Evolutionary conservation across 2,113 vertebrate genomes (phyloP).

Genomic region (Perccottus glenii): DNA sequence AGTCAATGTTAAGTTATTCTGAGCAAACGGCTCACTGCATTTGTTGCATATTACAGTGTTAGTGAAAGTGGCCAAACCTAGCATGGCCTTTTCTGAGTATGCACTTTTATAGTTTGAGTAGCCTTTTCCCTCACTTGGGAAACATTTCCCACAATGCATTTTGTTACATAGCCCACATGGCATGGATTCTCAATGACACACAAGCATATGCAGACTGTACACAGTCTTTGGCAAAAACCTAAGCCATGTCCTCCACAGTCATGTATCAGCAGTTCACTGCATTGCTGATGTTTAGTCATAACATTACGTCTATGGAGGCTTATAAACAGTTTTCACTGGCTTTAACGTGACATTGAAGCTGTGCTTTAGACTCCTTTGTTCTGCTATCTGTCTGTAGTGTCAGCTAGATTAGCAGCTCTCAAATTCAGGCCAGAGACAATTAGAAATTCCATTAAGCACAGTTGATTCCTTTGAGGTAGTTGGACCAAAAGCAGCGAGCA

Average conservation of each 20-base stretch:
- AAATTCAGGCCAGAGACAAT: slow-evolving; percentile 78
- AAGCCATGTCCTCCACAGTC: slow-evolving; percentile 55
- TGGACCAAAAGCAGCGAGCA: slow-evolving; percentile 73
- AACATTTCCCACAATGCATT: slow-evolving; percentile 4
- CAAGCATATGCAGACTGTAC: slow-evolving; percentile 6
- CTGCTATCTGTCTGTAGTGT: slow-evolving; percentile 12
- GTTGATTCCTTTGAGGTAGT: slow-evolving; percentile 69
- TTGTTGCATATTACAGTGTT: neutral
- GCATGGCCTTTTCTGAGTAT: neutral
- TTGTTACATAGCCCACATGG: neutral
- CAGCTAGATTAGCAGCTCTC: slow-evolving; percentile 34
- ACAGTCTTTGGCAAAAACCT: slow-evolving; percentile 52
- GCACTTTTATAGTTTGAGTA: neutral
- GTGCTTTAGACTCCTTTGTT: neutral
- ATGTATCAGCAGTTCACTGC: slow-evolving; percentile 55
- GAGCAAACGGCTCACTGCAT: neutral
- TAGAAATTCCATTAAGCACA: slow-evolving; percentile 77
- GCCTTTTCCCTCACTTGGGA: neutral
- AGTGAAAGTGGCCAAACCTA: neutral
- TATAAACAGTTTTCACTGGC: neutral
- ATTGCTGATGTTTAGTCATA: slow-evolving; percentile 54
- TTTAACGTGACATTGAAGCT: no score
- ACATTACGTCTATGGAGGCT: slow-evolving; percentile 15
- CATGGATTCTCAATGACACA: slow-evolving; percentile 13
- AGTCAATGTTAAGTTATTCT: neutral